A percentile compares a stretch with the other conserved stretches of the same genome.
These are phyloP conservation scores for Drosophila sulfurigaster DNA, from an alignment of 1,140 invertebrate genomes.

Conservation along the genomic window DNA sequence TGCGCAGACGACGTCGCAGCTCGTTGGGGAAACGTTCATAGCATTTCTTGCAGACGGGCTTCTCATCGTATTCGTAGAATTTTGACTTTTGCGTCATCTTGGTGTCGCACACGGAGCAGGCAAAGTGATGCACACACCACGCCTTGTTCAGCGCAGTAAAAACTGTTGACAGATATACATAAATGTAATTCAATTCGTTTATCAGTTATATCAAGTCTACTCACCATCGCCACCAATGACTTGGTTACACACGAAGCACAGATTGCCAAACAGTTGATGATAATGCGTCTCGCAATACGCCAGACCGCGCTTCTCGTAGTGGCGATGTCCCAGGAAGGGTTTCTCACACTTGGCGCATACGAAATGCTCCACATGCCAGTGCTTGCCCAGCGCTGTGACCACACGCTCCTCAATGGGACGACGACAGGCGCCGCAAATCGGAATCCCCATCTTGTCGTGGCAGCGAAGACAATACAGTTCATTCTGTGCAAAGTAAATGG, in stretches of 20 bases:
- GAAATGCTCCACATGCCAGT: slow-evolving; percentile 99
- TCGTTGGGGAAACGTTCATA: slow-evolving; percentile 99
- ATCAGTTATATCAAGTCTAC: not conserved
- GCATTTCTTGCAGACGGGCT: slow-evolving; percentile 99
- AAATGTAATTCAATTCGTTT: not conserved
- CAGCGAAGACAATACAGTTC: slow-evolving; percentile 99
- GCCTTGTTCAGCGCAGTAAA: slow-evolving; percentile 99
- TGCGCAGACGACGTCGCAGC: slow-evolving; percentile 93
- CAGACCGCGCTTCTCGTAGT: slow-evolving; percentile 99
- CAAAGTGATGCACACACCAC: slow-evolving; percentile 99
- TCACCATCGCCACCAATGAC: slow-evolving; percentile 98
- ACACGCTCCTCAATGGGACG: slow-evolving; percentile 98
- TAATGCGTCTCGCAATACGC: slow-evolving; percentile 99
- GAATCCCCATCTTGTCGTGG: slow-evolving; percentile 99
- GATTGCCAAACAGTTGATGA: slow-evolving; percentile 99
- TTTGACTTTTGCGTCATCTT: slow-evolving; percentile 99
- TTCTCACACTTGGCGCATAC: slow-evolving; percentile 99
- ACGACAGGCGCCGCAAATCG: slow-evolving; percentile 98
- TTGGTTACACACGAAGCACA: slow-evolving; percentile 99
- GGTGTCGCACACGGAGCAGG: slow-evolving; percentile 98
- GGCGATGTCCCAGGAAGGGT: slow-evolving; percentile 98
- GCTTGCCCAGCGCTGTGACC: slow-evolving; percentile 98
- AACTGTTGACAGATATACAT: slow-evolving; percentile 87
- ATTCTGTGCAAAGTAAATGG: slow-evolving; percentile 85
- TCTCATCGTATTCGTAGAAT: slow-evolving; percentile 99